Evolutionary conservation across 2,113 vertebrate genomes (phyloP).

Genomic region (Urocolius indicus): DNA sequence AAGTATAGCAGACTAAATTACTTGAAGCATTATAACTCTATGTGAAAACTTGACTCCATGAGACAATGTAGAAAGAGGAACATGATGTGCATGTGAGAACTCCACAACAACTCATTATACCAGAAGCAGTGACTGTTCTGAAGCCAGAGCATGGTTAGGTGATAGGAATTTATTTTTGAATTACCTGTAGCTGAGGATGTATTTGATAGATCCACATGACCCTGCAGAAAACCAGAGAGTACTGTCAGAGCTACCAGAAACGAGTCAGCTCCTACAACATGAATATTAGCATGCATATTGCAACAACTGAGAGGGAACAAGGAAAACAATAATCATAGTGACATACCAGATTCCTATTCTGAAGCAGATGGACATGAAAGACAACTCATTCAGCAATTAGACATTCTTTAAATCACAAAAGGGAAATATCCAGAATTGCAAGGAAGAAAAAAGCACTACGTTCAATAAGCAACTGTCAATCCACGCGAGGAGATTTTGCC

Average conservation of each 20-base stretch:
- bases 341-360: neutral
- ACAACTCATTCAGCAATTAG: slow-evolving; percentile 9
- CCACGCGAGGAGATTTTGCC: neutral
- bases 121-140: neutral
- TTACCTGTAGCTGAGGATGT: neutral
- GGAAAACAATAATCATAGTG: neutral
- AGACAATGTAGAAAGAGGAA: neutral
- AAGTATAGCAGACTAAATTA: neutral
- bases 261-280: neutral
- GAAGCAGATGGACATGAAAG: neutral
- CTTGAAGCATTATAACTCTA: neutral
- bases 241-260: neutral
- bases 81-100: fast-evolving
- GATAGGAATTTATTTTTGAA: neutral
- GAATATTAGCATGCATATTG: neutral
- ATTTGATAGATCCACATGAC: neutral
- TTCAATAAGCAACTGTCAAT: neutral
- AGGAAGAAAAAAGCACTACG: neutral
- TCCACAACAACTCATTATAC: neutral
- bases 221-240: neutral
- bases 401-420: slow-evolving; percentile 18
- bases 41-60: neutral
- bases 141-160: neutral
- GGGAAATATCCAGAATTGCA: neutral
- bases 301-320: neutral